Evolutionary conservation across 2,113 vertebrate genomes (phyloP), one percentile per base, ranked within the genome.

Genomic region (Cochlearius cochlearius): DNA sequence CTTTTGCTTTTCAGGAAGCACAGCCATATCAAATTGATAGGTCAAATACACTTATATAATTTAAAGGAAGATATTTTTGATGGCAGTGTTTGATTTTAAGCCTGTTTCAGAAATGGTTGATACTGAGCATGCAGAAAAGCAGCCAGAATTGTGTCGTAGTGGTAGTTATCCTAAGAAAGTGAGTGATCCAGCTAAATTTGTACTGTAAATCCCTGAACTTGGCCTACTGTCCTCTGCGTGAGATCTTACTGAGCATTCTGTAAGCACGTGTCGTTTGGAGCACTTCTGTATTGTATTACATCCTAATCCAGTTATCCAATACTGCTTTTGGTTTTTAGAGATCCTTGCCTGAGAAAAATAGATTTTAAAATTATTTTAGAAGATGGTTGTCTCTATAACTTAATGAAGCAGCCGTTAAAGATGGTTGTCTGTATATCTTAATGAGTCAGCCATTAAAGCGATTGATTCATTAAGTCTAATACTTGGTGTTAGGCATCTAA

Each of bases 391-490:
- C 34, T 88, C 45, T 53, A 3, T 56, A 60, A 52, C 36, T 69
- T 80, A 78, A 71, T 82, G 52, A 90, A 11, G 45, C 66, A 83
- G 22, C 41, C 53, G 50, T 76, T 92, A 53, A 71, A 62, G 27
- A 15, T 67, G 56, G 3, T 69, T 90, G n/a, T 67, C 34, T 88
- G 41, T 45, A 3, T 56, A 60, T 56, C 36, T 69, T 80, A 78
- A 71, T 82, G 52, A 90, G 12, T 49, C 66, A 83, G 19, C 41
- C 53, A 58, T 76, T 92, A 53, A 80, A 80, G 36, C 53, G 68
- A 84, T 69, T 77, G 67, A 89, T 77, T 83, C 53, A 69, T 89
- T 94, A 86, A 89, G 84, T 91, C 72, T 74, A 77, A 62, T 91
- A 77, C 67, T 91, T 64, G 11, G 59, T 85, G 30, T 89, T 84